Percentiles rank a stretch among this genome's conserved stretches.
Conservation (phyloP, 2,888 invertebrate genomes). For the Brenthis ino region DNA sequence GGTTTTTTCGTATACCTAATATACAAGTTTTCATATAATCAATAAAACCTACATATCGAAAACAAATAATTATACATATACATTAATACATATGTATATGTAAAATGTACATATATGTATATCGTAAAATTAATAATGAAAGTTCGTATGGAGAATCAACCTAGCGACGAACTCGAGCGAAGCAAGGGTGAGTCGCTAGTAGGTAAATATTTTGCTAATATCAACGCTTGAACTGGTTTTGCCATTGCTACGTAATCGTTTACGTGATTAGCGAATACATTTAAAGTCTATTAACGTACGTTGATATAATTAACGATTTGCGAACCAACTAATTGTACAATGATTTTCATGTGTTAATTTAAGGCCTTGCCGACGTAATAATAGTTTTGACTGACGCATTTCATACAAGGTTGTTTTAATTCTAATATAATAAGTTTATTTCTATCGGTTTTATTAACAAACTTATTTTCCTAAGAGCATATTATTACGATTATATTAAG, state of each 20-base stretch:
- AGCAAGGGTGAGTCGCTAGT: no score
- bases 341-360: slow-evolving; percentile 18
- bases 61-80: no score
- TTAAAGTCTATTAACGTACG: slow-evolving; percentile 17
- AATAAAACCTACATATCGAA: no score
- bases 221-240: slow-evolving; percentile 1
- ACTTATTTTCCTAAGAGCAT: neutral
- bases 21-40: no score
- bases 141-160: no score
- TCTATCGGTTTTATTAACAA: neutral
- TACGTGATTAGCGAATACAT: slow-evolving; percentile 28
- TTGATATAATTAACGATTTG: slow-evolving; percentile 25
- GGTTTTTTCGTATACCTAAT: no score
- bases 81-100: no score
- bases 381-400: neutral
- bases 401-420: neutral
- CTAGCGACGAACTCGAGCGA: no score
- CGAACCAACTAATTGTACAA: slow-evolving; percentile 9
- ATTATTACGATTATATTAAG: no score
- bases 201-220: neutral
- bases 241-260: slow-evolving; percentile 24
- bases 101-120: no score
- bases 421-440: neutral
- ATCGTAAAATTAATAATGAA: no score
- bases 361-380: slow-evolving; percentile 2